phyloP scores from a whole-genome alignment of 1,140 invertebrate genomes.

The Drosophila mayri region DNA sequence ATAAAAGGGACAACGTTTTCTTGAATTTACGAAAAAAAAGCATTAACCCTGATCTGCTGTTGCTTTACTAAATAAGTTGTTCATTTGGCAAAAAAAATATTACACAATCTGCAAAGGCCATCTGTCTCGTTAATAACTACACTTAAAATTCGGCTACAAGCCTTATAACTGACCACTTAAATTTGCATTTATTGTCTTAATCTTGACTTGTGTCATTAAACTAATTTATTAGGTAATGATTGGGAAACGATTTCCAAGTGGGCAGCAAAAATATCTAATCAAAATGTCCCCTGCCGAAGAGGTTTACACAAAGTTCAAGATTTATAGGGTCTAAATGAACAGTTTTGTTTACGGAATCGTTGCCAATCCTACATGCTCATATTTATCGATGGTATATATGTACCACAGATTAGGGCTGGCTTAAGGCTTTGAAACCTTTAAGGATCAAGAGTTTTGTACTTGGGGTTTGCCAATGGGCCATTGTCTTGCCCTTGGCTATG shows the following conservation, averaged over 20 bases:
- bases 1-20: neutral
- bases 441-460: conserved; percentile 38
- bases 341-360: conserved; percentile 42
- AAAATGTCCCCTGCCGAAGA: conserved; percentile 18
- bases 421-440: conserved; percentile 6
- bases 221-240: conserved; percentile 54
- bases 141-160: neutral
- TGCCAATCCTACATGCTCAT: conserved; percentile 2
- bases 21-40: no score
- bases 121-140: neutral
- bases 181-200: conserved; percentile 36
- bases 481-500: conserved; percentile 24
- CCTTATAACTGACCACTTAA: conserved; percentile 26
- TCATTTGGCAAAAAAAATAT: neutral
- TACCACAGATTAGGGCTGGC: conserved; percentile 38
- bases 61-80: neutral
- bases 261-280: conserved; percentile 59
- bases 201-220: conserved; percentile 26
- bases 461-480: neutral
- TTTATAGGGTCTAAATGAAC: conserved; percentile 40
- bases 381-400: conserved; percentile 33
- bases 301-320: conserved; percentile 35
- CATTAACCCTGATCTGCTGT: neutral
- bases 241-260: conserved; percentile 29
- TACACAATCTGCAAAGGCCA: neutral